phyloP scores from a whole-genome alignment of 2,888 invertebrate genomes.

The Brenthis ino region DNA sequence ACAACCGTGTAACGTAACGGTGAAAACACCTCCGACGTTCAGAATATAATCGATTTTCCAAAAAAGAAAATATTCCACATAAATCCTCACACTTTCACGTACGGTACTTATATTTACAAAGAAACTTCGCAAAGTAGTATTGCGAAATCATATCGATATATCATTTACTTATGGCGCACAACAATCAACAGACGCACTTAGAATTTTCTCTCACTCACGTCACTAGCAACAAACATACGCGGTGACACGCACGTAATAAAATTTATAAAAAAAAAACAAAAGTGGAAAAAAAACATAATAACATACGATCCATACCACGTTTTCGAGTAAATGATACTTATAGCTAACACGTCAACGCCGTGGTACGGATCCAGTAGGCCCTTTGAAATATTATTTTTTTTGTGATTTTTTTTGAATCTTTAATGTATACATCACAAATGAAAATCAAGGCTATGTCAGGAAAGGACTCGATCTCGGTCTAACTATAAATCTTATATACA shows the following conservation, averaged over 20 bases:
- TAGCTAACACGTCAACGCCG: conserved; percentile 51
- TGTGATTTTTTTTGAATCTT: conserved; percentile 46
- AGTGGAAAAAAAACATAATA: conserved; percentile 50
- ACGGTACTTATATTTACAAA: conserved; percentile 28
- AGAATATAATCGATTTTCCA: conserved; percentile 24
- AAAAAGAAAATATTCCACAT: conserved; percentile 29
- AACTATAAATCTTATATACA: conserved; percentile 52
- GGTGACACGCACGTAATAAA: conserved; percentile 66
- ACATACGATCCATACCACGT: conserved; percentile 54
- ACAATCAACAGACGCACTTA: conserved; percentile 77
- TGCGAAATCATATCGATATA: conserved; percentile 55
- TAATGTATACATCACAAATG: conserved; percentile 64
- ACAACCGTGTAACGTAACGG: conserved; percentile 37
- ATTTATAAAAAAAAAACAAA: conserved; percentile 64
- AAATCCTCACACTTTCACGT: conserved; percentile 16
- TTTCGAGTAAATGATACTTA: conserved; percentile 42
- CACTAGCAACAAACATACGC: conserved; percentile 59
- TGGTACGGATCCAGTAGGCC: conserved; percentile 62
- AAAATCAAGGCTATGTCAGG: conserved; percentile 61
- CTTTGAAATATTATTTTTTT: conserved; percentile 59
- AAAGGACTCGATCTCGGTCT: conserved; percentile 54
- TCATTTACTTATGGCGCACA: conserved; percentile 67
- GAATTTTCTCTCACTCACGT: conserved; percentile 62
- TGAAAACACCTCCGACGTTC: conserved; percentile 36
- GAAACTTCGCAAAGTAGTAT: conserved; percentile 39